A percentile compares a stretch with the other conserved stretches of the same genome.
phyloP scores from a whole-genome alignment of 2,113 vertebrate genomes.

The Syrmaticus mikado region DNA sequence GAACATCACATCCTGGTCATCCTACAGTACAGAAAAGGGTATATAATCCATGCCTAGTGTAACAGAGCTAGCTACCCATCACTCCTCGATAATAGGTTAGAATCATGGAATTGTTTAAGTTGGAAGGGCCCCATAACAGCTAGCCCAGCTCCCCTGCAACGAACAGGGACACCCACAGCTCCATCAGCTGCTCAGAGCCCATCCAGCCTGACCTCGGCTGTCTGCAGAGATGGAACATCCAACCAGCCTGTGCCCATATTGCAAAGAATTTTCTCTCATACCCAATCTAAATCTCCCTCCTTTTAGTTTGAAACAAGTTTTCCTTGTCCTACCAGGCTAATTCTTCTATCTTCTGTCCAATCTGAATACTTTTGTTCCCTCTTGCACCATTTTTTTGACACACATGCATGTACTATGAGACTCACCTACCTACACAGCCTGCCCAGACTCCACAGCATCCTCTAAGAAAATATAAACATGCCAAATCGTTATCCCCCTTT shows the following conservation, averaged over 20 bases:
- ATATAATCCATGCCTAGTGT: neutral
- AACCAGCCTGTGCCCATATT: too few relatives aligned
- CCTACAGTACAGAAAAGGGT: neutral
- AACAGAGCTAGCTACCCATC: neutral
- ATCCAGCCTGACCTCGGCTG: too few relatives aligned
- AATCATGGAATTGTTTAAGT: too few relatives aligned
- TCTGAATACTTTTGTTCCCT: neutral
- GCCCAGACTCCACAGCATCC: neutral
- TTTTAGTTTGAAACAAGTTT: too few relatives aligned
- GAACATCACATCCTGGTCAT: neutral
- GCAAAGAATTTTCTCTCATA: too few relatives aligned
- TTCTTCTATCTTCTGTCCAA: neutral
- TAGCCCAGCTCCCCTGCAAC: too few relatives aligned
- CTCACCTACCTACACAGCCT: neutral
- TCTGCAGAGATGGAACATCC: too few relatives aligned
- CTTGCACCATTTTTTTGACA: neutral
- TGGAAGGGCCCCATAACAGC: too few relatives aligned
- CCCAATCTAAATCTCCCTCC: too few relatives aligned
- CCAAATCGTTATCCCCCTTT: neutral
- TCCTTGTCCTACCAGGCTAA: neutral
- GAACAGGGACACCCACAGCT: too few relatives aligned
- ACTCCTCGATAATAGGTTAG: neutral
- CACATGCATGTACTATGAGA: accelerated
- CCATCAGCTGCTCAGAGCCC: too few relatives aligned
- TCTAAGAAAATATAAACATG: neutral